Evolutionary conservation across 2,113 vertebrate genomes (phyloP).

Genomic region (Chaetodon trifascialis): DNA sequence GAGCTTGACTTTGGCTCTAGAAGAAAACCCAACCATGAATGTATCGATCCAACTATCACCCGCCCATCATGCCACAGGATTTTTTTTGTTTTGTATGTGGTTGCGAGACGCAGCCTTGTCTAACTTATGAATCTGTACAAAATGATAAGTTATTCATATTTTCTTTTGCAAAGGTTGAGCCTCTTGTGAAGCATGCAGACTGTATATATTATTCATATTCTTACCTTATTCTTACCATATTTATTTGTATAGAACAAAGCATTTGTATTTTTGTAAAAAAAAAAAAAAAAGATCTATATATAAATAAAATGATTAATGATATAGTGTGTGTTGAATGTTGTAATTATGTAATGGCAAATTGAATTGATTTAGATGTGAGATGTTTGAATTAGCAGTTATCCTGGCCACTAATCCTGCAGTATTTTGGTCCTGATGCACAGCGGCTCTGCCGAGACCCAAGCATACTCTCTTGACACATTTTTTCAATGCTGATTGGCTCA

Average conservation of each 20-base stretch:
- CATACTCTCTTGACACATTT: background rate
- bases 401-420: conserved; percentile 45
- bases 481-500: conserved; percentile 13
- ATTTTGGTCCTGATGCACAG: conserved; percentile 23
- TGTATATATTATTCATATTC: conserved; percentile 67
- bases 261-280: conserved; percentile 85
- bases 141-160: conserved; percentile 80
- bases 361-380: background rate
- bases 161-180: conserved; percentile 80
- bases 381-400: conserved; percentile 7
- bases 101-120: conserved; percentile 47
- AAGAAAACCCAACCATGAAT: conserved; percentile 69
- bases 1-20: conserved; percentile 18
- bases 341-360: background rate
- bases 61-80: conserved; percentile 32
- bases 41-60: conserved; percentile 53
- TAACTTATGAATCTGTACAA: conserved; percentile 79
- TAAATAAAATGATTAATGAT: conserved; percentile 63
- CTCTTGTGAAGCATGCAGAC: conserved; percentile 73
- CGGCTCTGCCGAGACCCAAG: background rate
- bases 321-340: conserved; percentile 22
- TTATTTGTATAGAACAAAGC: conserved; percentile 84
- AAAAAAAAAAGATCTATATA: conserved; percentile 39
- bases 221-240: conserved; percentile 75
- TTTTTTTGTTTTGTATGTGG: conserved; percentile 31